Evolutionary conservation across 2,888 invertebrate genomes (phyloP), one percentile per base, ranked within the genome.

Genomic region (Lasioglossum figueresi): DNA sequence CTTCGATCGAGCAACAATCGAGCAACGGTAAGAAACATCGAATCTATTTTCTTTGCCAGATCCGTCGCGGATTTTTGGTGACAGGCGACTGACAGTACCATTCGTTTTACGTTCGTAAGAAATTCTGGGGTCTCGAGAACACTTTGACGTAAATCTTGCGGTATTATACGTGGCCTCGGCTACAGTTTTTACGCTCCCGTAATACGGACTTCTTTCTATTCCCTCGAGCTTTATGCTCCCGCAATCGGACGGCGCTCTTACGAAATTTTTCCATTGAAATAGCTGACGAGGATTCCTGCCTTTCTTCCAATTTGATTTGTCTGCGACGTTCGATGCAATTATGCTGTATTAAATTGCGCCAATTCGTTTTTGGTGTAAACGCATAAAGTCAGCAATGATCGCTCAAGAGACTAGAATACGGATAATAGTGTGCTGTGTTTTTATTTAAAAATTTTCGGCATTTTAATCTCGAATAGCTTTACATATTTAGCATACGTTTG

Each of bases 111-210:
- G 14, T 59, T 19, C 72, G 43, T 16, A 16, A 40, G 52, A 66
- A 40, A 71, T 52, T 78, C 52, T 6, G 27, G 52, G 23, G 48
- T 71, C 71, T 80, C 76, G 76, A 48, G 59, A 80, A 80, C 70
- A 56, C 37, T 10, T 37, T 19, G 34, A 80, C 77, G 70, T 80
- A 80, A 80, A 80, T 80, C 80, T 70, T 34, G 37, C 34, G 43
- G 80, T n/a, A 75, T 70, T 76, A 71, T 80, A 70, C 68, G 52
- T 37, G 27, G 34, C 27, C 37, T 48, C 68, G 52, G 48, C 40
- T 68, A 37, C 19, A 48, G 37, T 70, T 77, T 68, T 77, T 77
- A 68, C 52, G 45, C 52, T 52, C 19, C 0, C 66, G 37, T 52
- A 37, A 77, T 45, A 68, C 68, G 68, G 37, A 63, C 68, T 68